Base-by-base conservation (phyloP, 1,140 invertebrate genomes). In the Macrotrachela quadricornifera region DNA sequence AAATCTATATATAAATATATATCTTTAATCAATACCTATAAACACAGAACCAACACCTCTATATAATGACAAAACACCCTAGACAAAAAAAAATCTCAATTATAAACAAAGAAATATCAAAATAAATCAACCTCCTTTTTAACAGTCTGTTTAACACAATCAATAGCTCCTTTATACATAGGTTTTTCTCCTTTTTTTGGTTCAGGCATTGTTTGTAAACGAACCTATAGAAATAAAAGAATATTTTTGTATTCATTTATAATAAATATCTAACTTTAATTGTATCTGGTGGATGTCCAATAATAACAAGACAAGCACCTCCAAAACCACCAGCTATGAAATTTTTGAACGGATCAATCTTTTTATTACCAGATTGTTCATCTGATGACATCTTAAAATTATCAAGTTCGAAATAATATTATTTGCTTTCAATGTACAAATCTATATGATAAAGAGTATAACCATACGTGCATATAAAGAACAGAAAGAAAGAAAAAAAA, bases 261-360 rank as follows among this genome's bases (percentile, higher is more conserved):
- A n/a, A n/a, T 46, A 9, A 9, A 46, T 15, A 10, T 6, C 11
- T n/a, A 58, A 76, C 77, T 66, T 78, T 78, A 43, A 78, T 73
- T 6, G 77, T 78, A 60, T 79, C 92, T 59, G 97, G 75, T 11
- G 92, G 92, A 73, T 97, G 91, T 11, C 92, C 91, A 11, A 82
- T 78, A 50, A 87, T 62, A 9, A 97, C 87, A 44, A 87, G 83
- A 64, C 88, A 96, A 55, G 88, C 77, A 57, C 92, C 92, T 30
- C 91, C 92, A 69, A 92, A 85, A 54, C 92, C 91, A 49, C 92
- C 92, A 61, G 87, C 83, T 6, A 95, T 57, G 63, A 97, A 95
- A 70, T 92, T 88, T 73, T 94, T 94, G 2, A 82, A 56, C 3
- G 86, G 83, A 56, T 62, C 65, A 40, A 60, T 57, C 2, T 30